A percentile compares a stretch with the other conserved stretches of the same genome.
phyloP scores from a whole-genome alignment of 2,113 vertebrate species.

The Amblyornis subalaris region DNA sequence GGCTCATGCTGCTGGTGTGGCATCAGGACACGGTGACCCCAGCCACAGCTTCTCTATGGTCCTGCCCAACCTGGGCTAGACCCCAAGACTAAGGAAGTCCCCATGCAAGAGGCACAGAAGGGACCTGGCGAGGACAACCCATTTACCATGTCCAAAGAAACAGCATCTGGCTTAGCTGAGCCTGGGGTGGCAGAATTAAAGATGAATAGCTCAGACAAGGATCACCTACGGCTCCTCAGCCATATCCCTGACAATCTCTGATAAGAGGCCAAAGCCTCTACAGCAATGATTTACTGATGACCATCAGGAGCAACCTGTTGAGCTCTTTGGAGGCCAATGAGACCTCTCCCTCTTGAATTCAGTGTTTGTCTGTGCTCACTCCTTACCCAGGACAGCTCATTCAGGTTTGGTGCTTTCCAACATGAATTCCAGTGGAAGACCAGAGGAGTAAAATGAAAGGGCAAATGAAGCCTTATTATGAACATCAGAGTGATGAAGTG shows the following conservation, averaged over 20 bases:
- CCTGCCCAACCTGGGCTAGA: not conserved
- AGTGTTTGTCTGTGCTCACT: too few species aligned
- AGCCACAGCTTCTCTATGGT: not conserved
- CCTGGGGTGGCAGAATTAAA: not conserved
- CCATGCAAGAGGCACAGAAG: not conserved
- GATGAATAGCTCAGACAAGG: not conserved
- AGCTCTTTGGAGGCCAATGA: not conserved
- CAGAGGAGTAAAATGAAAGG: not conserved
- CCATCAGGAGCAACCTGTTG: not conserved
- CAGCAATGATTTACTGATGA: not conserved
- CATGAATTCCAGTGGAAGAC: not conserved
- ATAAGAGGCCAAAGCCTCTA: not conserved
- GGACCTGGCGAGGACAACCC: fast-evolving
- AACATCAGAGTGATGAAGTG: not conserved
- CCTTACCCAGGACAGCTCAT: not conserved
- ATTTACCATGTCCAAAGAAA: not conserved
- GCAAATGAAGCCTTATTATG: not conserved
- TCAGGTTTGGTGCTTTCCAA: not conserved
- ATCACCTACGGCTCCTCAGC: not conserved
- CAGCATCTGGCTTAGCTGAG: not conserved
- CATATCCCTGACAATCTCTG: not conserved
- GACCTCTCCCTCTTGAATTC: not conserved
- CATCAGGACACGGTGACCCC: not conserved
- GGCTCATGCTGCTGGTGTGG: not conserved
- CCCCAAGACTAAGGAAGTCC: not conserved